Evolutionary conservation across 2,888 invertebrate genomes (phyloP), one percentile per base, ranked within the genome.

Genomic region (Acronicta alni): DNA sequence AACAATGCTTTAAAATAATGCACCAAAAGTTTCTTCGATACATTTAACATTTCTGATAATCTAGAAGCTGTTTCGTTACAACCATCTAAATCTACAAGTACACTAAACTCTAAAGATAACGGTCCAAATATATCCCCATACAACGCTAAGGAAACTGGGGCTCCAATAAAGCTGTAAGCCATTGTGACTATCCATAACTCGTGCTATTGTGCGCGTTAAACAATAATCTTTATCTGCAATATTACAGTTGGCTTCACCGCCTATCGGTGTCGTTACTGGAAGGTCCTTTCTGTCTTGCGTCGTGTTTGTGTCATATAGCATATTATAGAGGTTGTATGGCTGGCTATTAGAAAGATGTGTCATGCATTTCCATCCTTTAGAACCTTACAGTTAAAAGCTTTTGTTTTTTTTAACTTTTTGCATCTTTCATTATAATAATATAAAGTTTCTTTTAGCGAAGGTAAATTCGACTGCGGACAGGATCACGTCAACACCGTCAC

Each of bases 171-270:
- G 59, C 61, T 57, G 61, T 57, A 52, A 30, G 41, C 68, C 46
- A 49, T 75, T 72, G 69, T 68, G 46, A 57, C 35, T 39, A 56
- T 65, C 73, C 62, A 69, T 74, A 76, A 57, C 62, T 73, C 63
- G 55, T 47, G 72, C 69, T 66, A 72, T 75, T 81, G 81, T 82
- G 72, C 67, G 66, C 73, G 73, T 78, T 77, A 79, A 82, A 77
- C 75, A 77, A 79, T 74, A 65, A 77, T 80, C 81, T 84, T 82
- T 84, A 84, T 83, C 83, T 78, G 32, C 58, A 67, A 56, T 69
- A 72, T 75, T 72, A 72, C 75, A 77, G 75, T 64, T 37, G 67
- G 57, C 71, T 75, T 75, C 78, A 78, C 71, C 71, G 77, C 71
- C 69, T 76, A 78, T 77, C 62, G 57, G 23, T 39, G 51, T 55